Conservation (phyloP, 2,113 vertebrate genomes). For the Halichoerus grypus region DNA sequence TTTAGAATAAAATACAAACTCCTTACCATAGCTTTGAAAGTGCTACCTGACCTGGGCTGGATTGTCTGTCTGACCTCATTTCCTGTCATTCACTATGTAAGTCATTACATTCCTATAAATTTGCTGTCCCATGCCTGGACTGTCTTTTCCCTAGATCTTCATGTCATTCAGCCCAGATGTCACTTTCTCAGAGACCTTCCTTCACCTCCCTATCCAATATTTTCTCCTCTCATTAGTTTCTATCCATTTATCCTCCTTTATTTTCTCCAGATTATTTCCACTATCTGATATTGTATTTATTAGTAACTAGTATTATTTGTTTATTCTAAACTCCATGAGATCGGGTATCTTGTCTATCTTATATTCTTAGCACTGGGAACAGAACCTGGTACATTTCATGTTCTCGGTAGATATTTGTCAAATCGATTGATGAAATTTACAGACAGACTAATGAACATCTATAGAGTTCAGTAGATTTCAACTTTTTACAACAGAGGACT, state of each 20-base stretch:
- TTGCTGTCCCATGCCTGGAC: neutral
- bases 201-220: neutral
- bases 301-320: neutral
- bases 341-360: neutral
- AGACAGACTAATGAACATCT: neutral
- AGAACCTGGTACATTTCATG: neutral
- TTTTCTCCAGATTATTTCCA: slow-evolving; percentile 37
- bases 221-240: neutral
- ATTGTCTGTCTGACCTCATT: neutral
- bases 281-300: neutral
- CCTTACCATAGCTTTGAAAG: neutral
- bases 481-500: neutral
- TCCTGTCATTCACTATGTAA: neutral
- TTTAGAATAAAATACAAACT: slow-evolving; percentile 17
- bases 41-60: neutral
- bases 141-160: neutral
- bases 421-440: neutral
- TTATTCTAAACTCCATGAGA: neutral
- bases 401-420: neutral
- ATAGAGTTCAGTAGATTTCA: neutral
- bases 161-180: neutral
- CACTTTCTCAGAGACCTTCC: neutral
- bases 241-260: neutral
- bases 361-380: neutral
- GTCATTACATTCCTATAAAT: neutral